Evolutionary conservation across 1,140 invertebrate species (phyloP), one percentile per base, ranked within the genome.

Genomic region (Diploscapter pachys): DNA sequence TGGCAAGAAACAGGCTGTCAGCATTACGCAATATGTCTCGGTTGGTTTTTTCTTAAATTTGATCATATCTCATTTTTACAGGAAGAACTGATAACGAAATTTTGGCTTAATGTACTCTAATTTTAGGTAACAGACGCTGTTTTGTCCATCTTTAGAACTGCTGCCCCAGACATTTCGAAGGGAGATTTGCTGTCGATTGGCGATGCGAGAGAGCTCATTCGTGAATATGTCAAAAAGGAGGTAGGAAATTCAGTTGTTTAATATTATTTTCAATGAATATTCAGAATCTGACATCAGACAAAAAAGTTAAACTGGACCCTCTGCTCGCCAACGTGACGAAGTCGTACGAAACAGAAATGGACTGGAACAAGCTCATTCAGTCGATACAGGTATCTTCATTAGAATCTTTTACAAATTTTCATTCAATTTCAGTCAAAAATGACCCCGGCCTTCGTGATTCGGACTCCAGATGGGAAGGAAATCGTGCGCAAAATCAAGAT

Each of bases 141-240:
- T 8, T 72, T 90, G 3, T 89, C 90, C 2, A 79, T 93, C 53
- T 89, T 93, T 81, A 88, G 89, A 51, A 53, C n/a, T 63, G 6
- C 57, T 2, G 48, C 31, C 6, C 31, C 31, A 31, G 56, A 53
- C 11, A 48, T 68, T 48, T 8, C 66, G 5, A 68, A 93, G 86
- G 92, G 92, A 59, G 89, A 91, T 75, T 88, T 89, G 50, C 86
- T 95, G 67, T 89, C 90, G 5, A 86, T 89, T 31, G 82, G 87
- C 5, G 90, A 92, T 70, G 89, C 93, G 63, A 89, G 92, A 82
- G 89, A 90, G 80, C 87, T 88, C 80, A 88, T 95, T 50, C 91
- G 90, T 11, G 90, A 92, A 63, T 93, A 94, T 86, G 90, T 94
- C n/a, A 91, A 90, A 82, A 87, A 87, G 69, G 89, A 92, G 76